Conservation (phyloP, 2,888 invertebrate species). For the Branchellion lobata region DNA sequence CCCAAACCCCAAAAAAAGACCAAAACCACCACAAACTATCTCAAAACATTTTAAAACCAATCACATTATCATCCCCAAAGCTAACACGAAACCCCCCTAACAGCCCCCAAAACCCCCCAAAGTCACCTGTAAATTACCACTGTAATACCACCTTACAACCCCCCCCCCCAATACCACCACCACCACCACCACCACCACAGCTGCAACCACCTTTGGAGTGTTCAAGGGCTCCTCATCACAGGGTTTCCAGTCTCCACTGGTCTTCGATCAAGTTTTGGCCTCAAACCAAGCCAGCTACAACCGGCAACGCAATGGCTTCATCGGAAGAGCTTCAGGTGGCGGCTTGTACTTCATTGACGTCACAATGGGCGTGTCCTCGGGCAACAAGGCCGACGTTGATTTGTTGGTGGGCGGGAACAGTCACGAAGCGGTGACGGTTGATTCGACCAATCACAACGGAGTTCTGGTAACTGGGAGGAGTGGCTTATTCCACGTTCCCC, state of each 20-base stretch:
- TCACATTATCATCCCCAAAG: not conserved
- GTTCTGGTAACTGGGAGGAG: not conserved
- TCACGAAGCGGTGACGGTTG: not conserved
- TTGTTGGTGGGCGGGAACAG: not conserved
- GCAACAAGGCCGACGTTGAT: not conserved
- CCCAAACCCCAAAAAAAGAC: too few relatives aligned
- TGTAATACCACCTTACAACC: too few relatives aligned
- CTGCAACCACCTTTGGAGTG: conserved; percentile 9
- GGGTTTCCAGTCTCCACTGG: not conserved
- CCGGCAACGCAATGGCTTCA: not conserved
- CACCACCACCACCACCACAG: conserved; percentile 20
- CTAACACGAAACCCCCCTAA: too few relatives aligned
- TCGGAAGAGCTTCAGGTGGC: not conserved
- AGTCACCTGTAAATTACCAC: too few relatives aligned
- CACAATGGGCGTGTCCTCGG: not conserved
- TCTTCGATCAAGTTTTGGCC: conserved; percentile 26
- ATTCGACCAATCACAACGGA: conserved; percentile 35
- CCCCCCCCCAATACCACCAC: conserved; percentile 17
- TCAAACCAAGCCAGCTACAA: not conserved
- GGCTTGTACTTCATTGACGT: conserved; percentile 31
- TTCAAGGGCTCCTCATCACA: not conserved
- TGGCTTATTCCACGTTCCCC: conserved; percentile 15
- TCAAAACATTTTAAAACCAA: not conserved
- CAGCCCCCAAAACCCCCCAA: too few relatives aligned
- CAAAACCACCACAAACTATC: conserved; percentile 6